A percentile compares a stretch with the other conserved stretches of the same genome.
phyloP scores from a whole-genome alignment of 92 coral and sea anemone species.

The Blastomussa wellsi region DNA sequence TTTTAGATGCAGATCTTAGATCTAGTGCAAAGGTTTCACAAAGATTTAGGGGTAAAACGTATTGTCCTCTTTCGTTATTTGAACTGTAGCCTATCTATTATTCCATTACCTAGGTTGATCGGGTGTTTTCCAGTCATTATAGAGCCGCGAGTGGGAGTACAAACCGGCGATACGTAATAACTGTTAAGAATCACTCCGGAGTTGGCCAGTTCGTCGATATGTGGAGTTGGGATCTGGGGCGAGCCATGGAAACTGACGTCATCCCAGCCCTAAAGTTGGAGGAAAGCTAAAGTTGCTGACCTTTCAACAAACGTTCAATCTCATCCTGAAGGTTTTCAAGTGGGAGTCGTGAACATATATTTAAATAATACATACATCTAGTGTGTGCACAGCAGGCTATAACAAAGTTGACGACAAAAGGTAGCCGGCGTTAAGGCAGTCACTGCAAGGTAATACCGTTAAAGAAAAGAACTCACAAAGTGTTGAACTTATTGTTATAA shows the following conservation, averaged over 20 bases:
- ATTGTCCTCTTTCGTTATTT: too few relatives aligned
- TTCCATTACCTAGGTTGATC: slow-evolving; percentile 76
- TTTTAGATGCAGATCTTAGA: too few relatives aligned
- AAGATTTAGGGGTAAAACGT: too few relatives aligned
- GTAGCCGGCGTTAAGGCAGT: too few relatives aligned
- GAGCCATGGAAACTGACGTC: slow-evolving; percentile 99
- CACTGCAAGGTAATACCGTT: too few relatives aligned
- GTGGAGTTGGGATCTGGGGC: slow-evolving; percentile 94
- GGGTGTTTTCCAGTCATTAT: slow-evolving; percentile 97
- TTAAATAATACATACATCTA: too few relatives aligned
- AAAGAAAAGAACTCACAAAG: too few relatives aligned
- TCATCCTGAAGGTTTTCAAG: background rate
- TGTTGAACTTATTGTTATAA: too few relatives aligned
- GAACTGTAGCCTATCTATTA: too few relatives aligned
- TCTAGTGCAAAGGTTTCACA: too few relatives aligned
- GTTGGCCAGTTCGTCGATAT: slow-evolving; percentile 90
- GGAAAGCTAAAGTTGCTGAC: background rate
- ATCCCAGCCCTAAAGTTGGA: slow-evolving; percentile 84
- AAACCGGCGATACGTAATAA: slow-evolving; percentile 90
- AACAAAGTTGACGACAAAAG: too few relatives aligned
- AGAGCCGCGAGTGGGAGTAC: slow-evolving; percentile 95
- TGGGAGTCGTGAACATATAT: background rate
- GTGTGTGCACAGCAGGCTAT: too few relatives aligned
- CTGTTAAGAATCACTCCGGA: slow-evolving; percentile 92
- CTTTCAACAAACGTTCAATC: background rate